Base-by-base conservation (phyloP, 2,113 vertebrate genomes). In the Phainopepla nitens region DNA sequence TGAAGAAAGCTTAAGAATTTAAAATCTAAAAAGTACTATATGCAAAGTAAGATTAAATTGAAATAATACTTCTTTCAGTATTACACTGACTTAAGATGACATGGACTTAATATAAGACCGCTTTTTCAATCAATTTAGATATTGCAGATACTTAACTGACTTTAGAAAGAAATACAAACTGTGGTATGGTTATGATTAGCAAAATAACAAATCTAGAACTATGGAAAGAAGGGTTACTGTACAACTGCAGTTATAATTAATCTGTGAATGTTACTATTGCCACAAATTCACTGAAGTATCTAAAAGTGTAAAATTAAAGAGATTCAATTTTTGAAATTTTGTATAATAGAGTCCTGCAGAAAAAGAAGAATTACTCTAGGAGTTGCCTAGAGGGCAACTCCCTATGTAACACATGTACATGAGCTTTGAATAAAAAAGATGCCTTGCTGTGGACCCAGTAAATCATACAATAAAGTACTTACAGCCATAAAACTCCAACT, bases 31-130 rank as follows among this genome's bases (percentile, higher is more conserved):
- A 70, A 91, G 28, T 82, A 75, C 18, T 77, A 61, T 51, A 86
- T 89, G 75, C 42, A 85, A 96, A 88, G 36, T 76, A 61, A 96
- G 77, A 93, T 95, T 96, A 94, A 91, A 93, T 22, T 91, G 88
- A 94, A 97, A 90, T 90, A 89, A 89, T 51, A 29, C 12, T 92
- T 91, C 41, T 86, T 58, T 82, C 91, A 75, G 22, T 82, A 91
- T 87, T 62, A 44, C 81, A 78, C 41, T 89, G n/a, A 93, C 95
- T 94, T 95, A 87, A 90, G 60, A 85, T 83, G 83, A 80, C 66
- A 51, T 7, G 54, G 82, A 53, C 27, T 71, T 60, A 81, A 89
- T 64, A 71, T 45, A 90, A 94, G 87, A 24, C n/a, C n/a, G 42
- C 18, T 62, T 90, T 89, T 94, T 87, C 33, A 82, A 70, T 68